Conservation (phyloP, 1,140 invertebrate species). For the Lepidurus apus region DNA sequence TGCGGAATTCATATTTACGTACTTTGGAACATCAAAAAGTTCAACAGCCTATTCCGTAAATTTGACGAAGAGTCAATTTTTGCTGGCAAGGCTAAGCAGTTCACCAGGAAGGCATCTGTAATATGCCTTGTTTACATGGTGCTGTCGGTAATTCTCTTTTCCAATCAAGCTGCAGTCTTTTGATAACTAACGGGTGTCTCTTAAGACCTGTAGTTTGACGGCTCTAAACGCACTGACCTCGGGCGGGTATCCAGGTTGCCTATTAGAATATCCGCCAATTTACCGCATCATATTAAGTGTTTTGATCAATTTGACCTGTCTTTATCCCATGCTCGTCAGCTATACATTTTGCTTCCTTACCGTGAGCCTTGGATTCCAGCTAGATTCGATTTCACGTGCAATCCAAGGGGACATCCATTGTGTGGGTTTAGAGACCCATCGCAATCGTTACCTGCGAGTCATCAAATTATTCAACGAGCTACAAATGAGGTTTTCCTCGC, state of each 20-base stretch:
- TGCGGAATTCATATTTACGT: not conserved
- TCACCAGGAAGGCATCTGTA: not conserved
- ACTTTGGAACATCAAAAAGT: not conserved
- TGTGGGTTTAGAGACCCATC: not conserved
- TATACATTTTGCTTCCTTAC: not conserved
- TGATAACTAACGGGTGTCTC: not conserved
- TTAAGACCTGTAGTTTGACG: not conserved
- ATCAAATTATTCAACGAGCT: not conserved
- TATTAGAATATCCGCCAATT: not conserved
- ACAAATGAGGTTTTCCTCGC: not conserved
- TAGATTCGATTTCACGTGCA: not conserved
- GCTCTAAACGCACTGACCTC: not conserved
- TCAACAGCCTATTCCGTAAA: not conserved
- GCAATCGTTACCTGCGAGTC: not conserved
- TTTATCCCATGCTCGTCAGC: not conserved
- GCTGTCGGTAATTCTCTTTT: not conserved
- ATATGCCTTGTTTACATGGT: not conserved
- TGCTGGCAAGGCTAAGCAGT: not conserved
- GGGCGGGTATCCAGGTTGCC: not conserved
- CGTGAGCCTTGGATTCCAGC: not conserved
- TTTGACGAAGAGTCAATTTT: not conserved
- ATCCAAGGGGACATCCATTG: not conserved
- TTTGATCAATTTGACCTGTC: not conserved
- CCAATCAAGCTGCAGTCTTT: not conserved
- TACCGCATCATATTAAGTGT: not conserved